Base-by-base conservation (phyloP, 2,797 vertebrate species). In the Naso thynnoides region DNA sequence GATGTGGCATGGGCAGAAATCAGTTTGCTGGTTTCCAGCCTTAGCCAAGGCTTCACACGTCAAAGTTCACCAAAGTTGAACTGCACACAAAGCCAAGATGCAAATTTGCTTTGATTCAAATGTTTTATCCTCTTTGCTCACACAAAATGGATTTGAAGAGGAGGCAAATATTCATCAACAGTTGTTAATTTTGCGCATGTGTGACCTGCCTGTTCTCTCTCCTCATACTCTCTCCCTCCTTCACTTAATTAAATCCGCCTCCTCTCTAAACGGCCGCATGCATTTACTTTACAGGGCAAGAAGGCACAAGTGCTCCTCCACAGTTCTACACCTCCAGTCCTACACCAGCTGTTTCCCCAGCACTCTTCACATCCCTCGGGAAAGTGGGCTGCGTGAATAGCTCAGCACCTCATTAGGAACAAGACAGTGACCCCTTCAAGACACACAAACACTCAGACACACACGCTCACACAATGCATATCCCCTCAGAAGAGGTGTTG, bases 401-500 rank as follows among this genome's bases (percentile, higher is more conserved):
- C 73, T 87, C 79, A 66, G 73, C 79, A 85, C 78, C 75, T 89
- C 83, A 87, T 87, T 85, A 88, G 78, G 42, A 78, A 48, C 73
- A 73, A 80, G 80, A 71, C 71, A 53, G 73, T 53, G 69, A 70
- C 50, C 61, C 55, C 56, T 42, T 48, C 56, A 65, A 61, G 65
- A 78, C 73, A 76, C 56, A 60, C 0, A 13, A 15, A 23, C 5
- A 33, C 8, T 41, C 18, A 60, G 31, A 65, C 29, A 64, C 44
- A 57, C 36, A 58, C 48, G 53, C 56, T 59, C 36, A 52, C 42
- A 58, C 48, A 33, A 24, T 8, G 58, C 65, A 78, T 38, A 53
- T 39, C 41, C 59, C 82, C 74, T 70, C 3, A 70, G 81, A 78
- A 61, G 70, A 79, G 64, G 55, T 39, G 44, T 49, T 48, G 33